Evolutionary conservation across 2,113 vertebrate genomes (phyloP).

Genomic region (Oreamnos americanus): DNA sequence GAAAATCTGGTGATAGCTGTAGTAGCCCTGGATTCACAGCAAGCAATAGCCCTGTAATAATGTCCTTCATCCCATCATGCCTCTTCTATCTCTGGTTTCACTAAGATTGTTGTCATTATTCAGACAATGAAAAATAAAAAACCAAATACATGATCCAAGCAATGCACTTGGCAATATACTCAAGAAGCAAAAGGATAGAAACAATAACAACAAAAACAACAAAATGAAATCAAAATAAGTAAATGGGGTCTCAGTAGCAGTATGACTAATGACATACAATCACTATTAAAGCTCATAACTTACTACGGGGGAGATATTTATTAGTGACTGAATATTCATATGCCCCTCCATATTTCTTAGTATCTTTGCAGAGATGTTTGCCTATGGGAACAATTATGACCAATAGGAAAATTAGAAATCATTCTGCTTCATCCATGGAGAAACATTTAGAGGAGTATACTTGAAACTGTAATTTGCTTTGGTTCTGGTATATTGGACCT

Average conservation of each 20-base stretch:
- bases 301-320: background rate
- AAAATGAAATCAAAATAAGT: background rate
- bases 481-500: background rate
- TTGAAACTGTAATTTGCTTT: background rate
- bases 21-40: rapidly evolving
- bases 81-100: background rate
- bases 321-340: background rate
- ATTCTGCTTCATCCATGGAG: background rate
- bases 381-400: background rate
- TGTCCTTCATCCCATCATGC: background rate
- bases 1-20: background rate
- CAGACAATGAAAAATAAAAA: background rate
- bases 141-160: background rate
- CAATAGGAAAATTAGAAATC: background rate
- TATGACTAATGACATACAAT: background rate
- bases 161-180: background rate
- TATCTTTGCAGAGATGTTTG: background rate
- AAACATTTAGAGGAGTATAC: background rate
- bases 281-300: background rate
- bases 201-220: background rate
- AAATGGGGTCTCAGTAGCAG: background rate
- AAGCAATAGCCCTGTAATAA: background rate
- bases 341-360: background rate
- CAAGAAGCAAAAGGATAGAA: background rate
- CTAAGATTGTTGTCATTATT: background rate